Evolutionary conservation across 1,140 invertebrate species (phyloP).

Genomic region (Latrodectus geometricus): DNA sequence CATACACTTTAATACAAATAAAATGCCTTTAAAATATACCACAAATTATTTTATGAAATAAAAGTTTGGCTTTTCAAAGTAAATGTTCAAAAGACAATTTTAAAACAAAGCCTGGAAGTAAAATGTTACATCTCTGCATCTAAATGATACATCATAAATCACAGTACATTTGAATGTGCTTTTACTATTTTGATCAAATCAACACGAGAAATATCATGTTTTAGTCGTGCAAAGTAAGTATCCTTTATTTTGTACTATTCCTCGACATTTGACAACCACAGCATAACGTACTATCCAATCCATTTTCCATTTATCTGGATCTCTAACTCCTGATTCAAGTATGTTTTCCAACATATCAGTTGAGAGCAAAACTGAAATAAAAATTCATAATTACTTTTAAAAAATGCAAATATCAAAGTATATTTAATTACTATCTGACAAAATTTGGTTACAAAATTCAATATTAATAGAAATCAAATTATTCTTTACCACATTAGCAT

Average conservation of each 20-base stretch:
- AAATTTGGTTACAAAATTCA: no score
- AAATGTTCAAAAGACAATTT: no score
- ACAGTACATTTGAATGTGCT: background rate
- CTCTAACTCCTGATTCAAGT: conserved; percentile 68
- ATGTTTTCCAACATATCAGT: conserved; percentile 71
- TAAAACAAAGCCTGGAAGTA: no score
- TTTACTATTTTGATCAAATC: background rate
- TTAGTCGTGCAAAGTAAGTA: conserved; percentile 73
- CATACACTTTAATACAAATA: no score
- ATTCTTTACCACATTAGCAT: no score
- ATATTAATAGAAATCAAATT: no score
- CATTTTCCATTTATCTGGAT: conserved; percentile 68
- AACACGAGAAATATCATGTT: background rate
- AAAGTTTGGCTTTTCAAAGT: no score
- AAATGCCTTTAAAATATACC: no score
- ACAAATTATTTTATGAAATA: no score
- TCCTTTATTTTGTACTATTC: conserved; percentile 88
- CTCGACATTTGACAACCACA: conserved; percentile 88
- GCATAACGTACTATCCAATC: conserved; percentile 86
- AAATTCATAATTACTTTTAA: conserved; percentile 37
- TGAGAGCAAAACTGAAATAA: conserved; percentile 75
- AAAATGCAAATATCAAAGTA: background rate
- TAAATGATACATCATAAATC: background rate
- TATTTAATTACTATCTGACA: no score
- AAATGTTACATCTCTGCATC: no score